These are phyloP conservation scores for Hirtodrosophila confusa DNA, from an alignment of 2,888 invertebrate genomes.

Conservation along the genomic window DNA sequence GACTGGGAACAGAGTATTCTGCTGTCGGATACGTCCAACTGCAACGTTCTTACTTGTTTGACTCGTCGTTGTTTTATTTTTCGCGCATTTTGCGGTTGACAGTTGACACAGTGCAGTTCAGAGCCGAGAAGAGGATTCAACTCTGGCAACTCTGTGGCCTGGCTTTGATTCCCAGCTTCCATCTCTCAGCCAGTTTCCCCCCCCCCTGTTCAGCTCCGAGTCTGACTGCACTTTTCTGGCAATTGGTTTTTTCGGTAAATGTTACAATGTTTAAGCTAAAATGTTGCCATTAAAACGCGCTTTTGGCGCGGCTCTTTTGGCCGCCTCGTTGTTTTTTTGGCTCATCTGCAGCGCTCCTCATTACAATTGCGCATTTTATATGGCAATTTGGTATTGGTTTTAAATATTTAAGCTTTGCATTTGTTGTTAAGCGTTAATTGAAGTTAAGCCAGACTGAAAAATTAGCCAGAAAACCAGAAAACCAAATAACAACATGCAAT, in stretches of 20 bases:
- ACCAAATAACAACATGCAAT: constrained; percentile 6
- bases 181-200: background rate
- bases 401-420: constrained; percentile 64
- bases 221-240: constrained; percentile 8
- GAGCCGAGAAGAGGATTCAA: constrained; percentile 23
- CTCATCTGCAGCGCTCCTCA: constrained; percentile 29
- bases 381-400: constrained; percentile 66
- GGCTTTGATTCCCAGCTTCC: constrained; percentile 13
- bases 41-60: constrained; percentile 1
- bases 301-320: constrained; percentile 28
- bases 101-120: constrained; percentile 69
- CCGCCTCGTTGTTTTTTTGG: constrained; percentile 9
- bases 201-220: background rate
- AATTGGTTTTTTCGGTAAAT: constrained; percentile 55
- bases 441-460: constrained; percentile 45
- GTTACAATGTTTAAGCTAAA: constrained; percentile 69
- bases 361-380: constrained; percentile 65
- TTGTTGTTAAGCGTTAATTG: constrained; percentile 60
- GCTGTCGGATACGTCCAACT: too few relatives aligned
- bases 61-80: constrained; percentile 43
- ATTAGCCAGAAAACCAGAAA: constrained; percentile 23
- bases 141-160: constrained; percentile 17
- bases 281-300: constrained; percentile 70
- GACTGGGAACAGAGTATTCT: too few relatives aligned
- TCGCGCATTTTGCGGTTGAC: constrained; percentile 73